Evolutionary conservation across 1,140 invertebrate species (phyloP).

Genomic region (Araneus ventricosus): DNA sequence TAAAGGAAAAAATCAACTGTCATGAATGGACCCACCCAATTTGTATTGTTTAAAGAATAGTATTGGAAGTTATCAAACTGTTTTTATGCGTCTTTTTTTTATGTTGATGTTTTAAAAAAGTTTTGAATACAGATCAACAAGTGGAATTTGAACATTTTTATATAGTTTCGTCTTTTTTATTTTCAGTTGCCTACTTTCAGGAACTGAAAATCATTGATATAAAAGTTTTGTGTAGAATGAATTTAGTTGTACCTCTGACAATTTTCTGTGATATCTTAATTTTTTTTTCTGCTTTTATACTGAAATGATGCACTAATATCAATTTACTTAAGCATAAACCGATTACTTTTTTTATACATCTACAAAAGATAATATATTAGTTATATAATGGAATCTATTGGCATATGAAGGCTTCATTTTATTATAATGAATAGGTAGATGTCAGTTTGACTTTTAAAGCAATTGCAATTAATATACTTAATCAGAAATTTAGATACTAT

Average conservation of each 20-base stretch:
- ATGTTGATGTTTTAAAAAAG: not conserved
- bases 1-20: not conserved
- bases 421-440: not conserved
- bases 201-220: not conserved
- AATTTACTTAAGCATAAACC: not conserved
- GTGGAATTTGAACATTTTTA: not conserved
- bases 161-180: not conserved
- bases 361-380: not conserved
- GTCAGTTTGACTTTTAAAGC: no score
- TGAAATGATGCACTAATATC: not conserved
- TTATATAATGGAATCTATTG: not conserved
- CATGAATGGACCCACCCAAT: not conserved
- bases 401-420: not conserved
- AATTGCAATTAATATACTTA: no score
- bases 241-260: conserved; percentile 1
- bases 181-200: not conserved
- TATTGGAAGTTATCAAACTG: not conserved
- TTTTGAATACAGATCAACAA: not conserved
- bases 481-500: no score
- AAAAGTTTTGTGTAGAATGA: not conserved
- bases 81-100: not conserved
- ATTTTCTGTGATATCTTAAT: conserved; percentile 31
- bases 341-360: not conserved
- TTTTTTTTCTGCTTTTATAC: not conserved
- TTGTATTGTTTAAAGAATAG: not conserved